A percentile compares a stretch with the other conserved stretches of the same genome.
phyloP scores from a whole-genome alignment of 1,140 invertebrate genomes.

The Cydia fagiglandana region DNA sequence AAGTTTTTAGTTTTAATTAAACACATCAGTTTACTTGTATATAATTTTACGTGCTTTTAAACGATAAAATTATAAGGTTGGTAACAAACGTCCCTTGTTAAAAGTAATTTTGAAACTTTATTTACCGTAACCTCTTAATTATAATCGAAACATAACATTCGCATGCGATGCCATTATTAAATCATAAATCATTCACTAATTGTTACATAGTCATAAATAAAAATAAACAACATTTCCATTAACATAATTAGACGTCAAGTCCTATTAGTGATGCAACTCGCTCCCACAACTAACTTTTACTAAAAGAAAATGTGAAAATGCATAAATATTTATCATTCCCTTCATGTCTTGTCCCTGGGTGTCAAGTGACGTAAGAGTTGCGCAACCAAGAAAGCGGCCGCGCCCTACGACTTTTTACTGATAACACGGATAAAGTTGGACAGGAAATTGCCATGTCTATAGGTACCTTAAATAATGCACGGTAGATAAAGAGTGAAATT shows the following conservation, averaged over 20 bases:
- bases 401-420: constrained; percentile 22
- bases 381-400: constrained; percentile 22
- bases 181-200: constrained; percentile 20
- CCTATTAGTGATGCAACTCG: constrained; percentile 8
- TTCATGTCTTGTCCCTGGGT: neutral
- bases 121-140: constrained; percentile 1
- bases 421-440: neutral
- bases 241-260: constrained; percentile 14
- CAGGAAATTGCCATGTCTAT: constrained; percentile 14
- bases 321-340: neutral
- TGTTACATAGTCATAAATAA: constrained; percentile 1
- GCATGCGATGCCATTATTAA: neutral
- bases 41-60: neutral
- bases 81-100: neutral
- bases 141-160: neutral
- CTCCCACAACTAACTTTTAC: constrained; percentile 5
- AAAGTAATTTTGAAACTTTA: neutral
- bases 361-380: constrained; percentile 18
- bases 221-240: neutral
- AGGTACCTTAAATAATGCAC: neutral
- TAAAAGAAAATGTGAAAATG: constrained; percentile 30
- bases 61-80: neutral
- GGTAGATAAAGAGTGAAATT: constrained; percentile 9
- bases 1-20: neutral
- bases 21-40: neutral